Conservation (phyloP, 2,113 vertebrate genomes). For the Oryzias celebensis region DNA sequence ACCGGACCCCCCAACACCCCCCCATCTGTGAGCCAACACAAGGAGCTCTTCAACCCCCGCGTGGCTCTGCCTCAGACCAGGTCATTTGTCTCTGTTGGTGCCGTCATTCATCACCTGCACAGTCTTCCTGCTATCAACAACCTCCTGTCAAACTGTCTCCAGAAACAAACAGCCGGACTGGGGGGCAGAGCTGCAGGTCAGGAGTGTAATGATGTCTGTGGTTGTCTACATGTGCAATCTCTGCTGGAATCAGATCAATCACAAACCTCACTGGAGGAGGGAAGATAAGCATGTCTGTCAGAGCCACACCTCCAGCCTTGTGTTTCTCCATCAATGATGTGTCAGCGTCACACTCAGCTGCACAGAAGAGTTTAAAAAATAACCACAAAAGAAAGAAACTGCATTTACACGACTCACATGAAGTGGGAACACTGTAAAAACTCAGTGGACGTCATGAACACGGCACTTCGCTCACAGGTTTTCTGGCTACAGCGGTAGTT, state of each 20-base stretch:
- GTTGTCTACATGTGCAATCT: conserved; percentile 26
- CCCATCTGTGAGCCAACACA: no score
- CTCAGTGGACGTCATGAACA: no score
- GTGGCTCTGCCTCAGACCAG: conserved; percentile 5
- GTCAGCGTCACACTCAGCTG: background rate
- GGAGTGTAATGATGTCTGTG: background rate
- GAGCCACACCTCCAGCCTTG: background rate
- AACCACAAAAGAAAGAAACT: no score
- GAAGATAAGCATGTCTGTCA: conserved; percentile 18
- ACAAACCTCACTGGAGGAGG: conserved; percentile 27
- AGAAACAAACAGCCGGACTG: conserved; percentile 13
- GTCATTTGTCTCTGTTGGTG: conserved; percentile 23
- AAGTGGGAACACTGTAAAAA: no score
- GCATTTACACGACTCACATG: no score
- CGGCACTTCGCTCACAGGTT: no score
- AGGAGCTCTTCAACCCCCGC: no score
- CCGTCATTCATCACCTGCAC: conserved; percentile 38
- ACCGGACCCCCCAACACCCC: no score
- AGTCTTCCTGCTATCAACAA: conserved; percentile 4
- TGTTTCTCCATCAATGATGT: no score
- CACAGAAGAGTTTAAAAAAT: background rate
- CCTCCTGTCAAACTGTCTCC: conserved; percentile 26
- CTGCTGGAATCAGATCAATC: conserved; percentile 20
- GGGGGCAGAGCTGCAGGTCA: conserved; percentile 3
- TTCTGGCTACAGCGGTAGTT: no score